Conservation (phyloP, 2,888 invertebrate species). For the Eupithecia insigniata region DNA sequence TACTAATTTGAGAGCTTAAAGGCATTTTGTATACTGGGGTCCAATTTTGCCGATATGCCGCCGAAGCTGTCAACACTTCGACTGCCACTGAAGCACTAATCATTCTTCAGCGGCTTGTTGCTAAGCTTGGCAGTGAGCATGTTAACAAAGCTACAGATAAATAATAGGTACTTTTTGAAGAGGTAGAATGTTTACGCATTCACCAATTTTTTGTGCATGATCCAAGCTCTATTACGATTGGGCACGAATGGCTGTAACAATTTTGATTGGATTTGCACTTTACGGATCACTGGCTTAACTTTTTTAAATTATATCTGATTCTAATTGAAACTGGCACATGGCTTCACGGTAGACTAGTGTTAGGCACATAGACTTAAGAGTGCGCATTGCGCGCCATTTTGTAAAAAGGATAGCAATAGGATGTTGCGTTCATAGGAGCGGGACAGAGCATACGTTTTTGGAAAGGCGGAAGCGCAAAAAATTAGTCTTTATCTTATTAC, state of each 20-base stretch:
- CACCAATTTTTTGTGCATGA: conserved; percentile 33
- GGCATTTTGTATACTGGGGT: not conserved
- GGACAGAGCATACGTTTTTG: no score
- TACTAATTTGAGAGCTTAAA: no score
- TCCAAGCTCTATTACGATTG: conserved; percentile 19
- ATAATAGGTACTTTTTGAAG: not conserved
- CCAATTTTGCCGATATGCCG: not conserved
- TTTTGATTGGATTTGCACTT: conserved; percentile 32
- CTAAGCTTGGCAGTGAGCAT: not conserved
- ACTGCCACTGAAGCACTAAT: not conserved
- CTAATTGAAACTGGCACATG: conserved; percentile 10
- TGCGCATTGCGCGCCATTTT: no score
- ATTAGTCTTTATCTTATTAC: no score
- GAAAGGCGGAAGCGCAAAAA: no score
- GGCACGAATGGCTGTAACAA: conserved; percentile 15
- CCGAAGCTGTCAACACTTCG: not conserved
- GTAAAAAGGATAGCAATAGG: no score
- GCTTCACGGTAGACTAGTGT: not conserved
- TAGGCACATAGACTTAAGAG: no score
- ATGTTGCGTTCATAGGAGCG: no score
- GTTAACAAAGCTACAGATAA: not conserved
- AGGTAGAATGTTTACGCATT: not conserved
- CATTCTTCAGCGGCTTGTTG: not conserved
- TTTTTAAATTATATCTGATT: conserved; percentile 22
- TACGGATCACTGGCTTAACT: conserved; percentile 24